Conservation (phyloP, 2,797 vertebrate genomes). For the Mus spretus region DNA sequence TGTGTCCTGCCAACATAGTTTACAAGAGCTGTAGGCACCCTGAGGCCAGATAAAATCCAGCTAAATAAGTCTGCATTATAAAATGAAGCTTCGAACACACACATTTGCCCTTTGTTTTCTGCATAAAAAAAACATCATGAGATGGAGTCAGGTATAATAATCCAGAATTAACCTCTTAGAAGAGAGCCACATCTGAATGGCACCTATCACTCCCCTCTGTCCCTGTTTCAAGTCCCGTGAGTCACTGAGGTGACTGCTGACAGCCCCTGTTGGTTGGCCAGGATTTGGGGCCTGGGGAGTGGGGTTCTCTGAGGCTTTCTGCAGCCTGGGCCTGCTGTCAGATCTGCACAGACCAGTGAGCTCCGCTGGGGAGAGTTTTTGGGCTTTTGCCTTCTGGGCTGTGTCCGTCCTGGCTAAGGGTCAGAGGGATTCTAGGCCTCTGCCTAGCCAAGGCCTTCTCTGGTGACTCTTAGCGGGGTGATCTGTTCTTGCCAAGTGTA, state of each 20-base stretch:
- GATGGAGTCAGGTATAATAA: constrained; percentile 66
- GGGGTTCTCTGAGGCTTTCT: neutral
- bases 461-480: neutral
- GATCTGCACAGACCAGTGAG: neutral
- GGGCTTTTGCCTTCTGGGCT: constrained; percentile 36
- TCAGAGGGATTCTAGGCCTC: neutral
- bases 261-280: neutral
- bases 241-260: constrained; percentile 50
- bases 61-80: constrained; percentile 37
- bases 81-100: neutral
- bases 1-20: constrained; percentile 28
- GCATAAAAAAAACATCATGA: constrained; percentile 65
- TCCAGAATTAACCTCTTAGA: constrained; percentile 78
- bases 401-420: neutral
- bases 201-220: neutral
- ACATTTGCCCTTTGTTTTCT: constrained; percentile 66
- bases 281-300: neutral
- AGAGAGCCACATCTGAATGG: constrained; percentile 57
- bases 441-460: neutral
- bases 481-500: neutral
- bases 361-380: neutral
- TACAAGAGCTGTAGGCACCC: neutral
- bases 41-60: constrained; percentile 54
- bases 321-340: constrained; percentile 12
- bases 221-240: constrained; percentile 26